These are phyloP conservation scores for Tamias sibiricus DNA, from an alignment of 2,113 vertebrate species.

Conservation along the genomic window DNA sequence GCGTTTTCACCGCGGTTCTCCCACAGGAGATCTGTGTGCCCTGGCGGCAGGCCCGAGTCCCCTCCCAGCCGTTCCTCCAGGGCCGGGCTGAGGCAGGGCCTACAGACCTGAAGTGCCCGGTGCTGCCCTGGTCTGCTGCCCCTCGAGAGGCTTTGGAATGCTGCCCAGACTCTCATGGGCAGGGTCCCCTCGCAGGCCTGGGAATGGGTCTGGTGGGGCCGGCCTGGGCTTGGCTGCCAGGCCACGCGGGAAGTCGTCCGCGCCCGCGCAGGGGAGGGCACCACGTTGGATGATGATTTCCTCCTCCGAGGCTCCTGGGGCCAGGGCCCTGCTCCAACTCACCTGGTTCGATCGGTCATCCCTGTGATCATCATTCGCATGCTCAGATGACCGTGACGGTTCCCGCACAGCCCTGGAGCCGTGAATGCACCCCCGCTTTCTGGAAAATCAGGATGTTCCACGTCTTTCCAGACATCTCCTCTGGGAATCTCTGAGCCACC, in stretches of 20 bases:
- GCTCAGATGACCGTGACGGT: not conserved
- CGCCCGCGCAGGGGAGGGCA: not conserved
- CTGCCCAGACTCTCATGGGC: no score
- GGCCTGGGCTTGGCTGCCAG: not conserved
- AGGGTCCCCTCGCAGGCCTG: not conserved
- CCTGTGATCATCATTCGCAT: not conserved
- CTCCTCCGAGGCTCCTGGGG: not conserved
- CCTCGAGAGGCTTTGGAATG: no score
- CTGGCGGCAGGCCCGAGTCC: not conserved
- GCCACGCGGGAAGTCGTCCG: not conserved
- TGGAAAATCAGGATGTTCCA: not conserved
- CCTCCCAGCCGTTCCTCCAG: fast-evolving
- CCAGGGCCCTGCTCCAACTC: not conserved
- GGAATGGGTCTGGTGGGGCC: no score
- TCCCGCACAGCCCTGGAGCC: not conserved
- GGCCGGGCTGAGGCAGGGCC: fast-evolving
- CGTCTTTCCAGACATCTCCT: not conserved
- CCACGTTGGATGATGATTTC: no score
- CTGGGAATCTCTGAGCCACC: not conserved
- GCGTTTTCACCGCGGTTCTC: no score
- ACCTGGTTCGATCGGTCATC: not conserved
- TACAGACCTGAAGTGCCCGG: not conserved
- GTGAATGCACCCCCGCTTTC: not conserved
- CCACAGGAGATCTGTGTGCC: fast-evolving
- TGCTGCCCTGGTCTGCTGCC: not conserved